Base-by-base conservation (phyloP, 2,888 invertebrate species). In the Meteorus cinctellus region DNA sequence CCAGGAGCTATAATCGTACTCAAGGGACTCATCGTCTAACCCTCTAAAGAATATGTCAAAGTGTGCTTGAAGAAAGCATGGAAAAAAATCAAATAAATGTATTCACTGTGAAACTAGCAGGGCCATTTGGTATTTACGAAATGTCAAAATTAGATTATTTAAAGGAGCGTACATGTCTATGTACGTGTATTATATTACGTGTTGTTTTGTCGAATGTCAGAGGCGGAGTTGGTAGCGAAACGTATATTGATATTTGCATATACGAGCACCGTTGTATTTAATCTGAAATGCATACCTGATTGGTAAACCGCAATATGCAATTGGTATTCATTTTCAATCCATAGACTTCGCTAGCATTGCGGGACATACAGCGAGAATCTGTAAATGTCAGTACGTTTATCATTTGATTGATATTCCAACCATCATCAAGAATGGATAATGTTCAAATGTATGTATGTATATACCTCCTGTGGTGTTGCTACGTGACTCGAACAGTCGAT, bases 281-380 rank as follows among this genome's bases (percentile, higher is more conserved):
- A 19, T 71, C 41, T 62, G 62, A 36, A 71, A 71, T 62, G 62
- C 19, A 71, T n/a, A 12, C n/a, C 27, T 62, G 62, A 71, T 71
- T 71, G 71, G 51, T 45, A n/a, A 62, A 71, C 62, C 71, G 62
- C 62, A 71, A 27, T 68, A 45, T 29, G 62, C 41, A 59, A n/a
- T 62, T 16, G 2, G 36, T 14, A 55, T 41, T 71, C 62, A 71
- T 62, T 68, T 71, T 62, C 62, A 24, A 71, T 71, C 10, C 16
- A 19, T 36, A 16, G 14, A 41, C 29, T 36, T n/a, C 24, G 45
- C 29, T n/a, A 29, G 51, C 24, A 41, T 6, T 14, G 6, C 12
- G 41, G 36, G 60, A 34, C 19, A 62, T 41, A 34, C 34, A 27
- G 31, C 29, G 34, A 31, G 36, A 55, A 55, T 55, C 19, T 24